Base-by-base conservation (phyloP, 2,113 vertebrate species). In the Emydocephalus ijimae region DNA sequence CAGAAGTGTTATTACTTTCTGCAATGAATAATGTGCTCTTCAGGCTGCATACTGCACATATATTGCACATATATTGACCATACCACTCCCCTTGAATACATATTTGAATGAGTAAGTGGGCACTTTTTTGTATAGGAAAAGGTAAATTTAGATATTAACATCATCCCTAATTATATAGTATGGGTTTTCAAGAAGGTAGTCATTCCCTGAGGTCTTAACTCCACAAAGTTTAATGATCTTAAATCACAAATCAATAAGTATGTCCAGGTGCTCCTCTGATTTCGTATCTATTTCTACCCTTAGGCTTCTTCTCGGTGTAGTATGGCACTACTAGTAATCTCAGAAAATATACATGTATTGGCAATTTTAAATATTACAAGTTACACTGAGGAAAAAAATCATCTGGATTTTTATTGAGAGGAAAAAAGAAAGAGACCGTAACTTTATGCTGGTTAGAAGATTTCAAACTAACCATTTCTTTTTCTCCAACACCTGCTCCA, bases 291-390 rank as follows among this genome's bases (percentile, higher is more conserved):
- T 89, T 74, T 45, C 5, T 55, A 74, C 50, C 24, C 11, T 88
- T 43, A 89, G 3, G 29, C 18, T 29, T n/a, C 8, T 23, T 39
- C 4, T 7, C 18, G 18, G 0, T 89, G 85, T 88, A 91, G 26
- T 55, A 15, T 24, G 55, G 8, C 24, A 91, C 21, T 59, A 92
- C 15, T 74, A 94, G 89, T 91, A 43, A 50, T 89, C 90, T n/a
- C 92, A 91, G 14, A 89, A 95, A 95, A 94, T 34, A 56, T 34
- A 91, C 21, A 81, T 15, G 8, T 55, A 81, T 39, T 21, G 91
- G 56, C 14, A 3, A 48, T 92, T 92, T 93, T 11, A 74, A 88
- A 91, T 95, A 90, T 92, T 52, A 81, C 39, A 48, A 23, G 94
- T 34, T 5, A 88, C 95, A 90, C 29, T 9, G 91, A 34, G 43